These are phyloP conservation scores for Anolis carolinensis DNA, from an alignment of 2,113 vertebrate genomes.

Conservation along the genomic window DNA sequence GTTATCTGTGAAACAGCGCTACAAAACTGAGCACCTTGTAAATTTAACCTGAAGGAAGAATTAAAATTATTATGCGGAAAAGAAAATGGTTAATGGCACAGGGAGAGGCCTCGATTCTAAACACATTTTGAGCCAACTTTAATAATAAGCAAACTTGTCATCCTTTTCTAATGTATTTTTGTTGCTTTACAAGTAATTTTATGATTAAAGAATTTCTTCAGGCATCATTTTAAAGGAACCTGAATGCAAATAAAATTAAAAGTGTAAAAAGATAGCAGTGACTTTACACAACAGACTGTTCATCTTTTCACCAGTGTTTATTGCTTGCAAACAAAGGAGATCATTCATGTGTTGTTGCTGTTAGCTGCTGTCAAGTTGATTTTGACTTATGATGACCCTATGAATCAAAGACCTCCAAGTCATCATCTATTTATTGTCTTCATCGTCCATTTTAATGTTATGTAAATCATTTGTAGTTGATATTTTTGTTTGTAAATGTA, in stretches of 20 bases:
- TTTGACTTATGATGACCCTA: too few relatives aligned
- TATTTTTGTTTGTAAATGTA: too few relatives aligned
- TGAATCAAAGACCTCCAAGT: too few relatives aligned
- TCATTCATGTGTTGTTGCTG: neutral
- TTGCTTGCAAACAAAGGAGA: neutral
- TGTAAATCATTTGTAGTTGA: too few relatives aligned
- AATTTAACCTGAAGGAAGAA: neutral
- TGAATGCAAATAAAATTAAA: constrained; percentile 29
- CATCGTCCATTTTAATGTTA: too few relatives aligned
- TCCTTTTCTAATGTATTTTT: neutral
- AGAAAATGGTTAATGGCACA: neutral
- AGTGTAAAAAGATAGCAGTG: neutral
- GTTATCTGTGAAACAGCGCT: neutral
- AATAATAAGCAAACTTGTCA: constrained; percentile 22
- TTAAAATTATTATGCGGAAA: constrained; percentile 13
- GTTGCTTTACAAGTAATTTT: constrained; percentile 14
- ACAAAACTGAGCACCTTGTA: neutral
- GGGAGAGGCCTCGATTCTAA: constrained; percentile 10
- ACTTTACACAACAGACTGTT: neutral
- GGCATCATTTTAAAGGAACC: constrained; percentile 25
- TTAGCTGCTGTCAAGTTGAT: too few relatives aligned
- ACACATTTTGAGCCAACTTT: constrained; percentile 25
- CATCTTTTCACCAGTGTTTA: neutral
- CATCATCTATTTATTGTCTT: too few relatives aligned
- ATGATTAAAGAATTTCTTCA: neutral